Percentiles rank a stretch among this genome's conserved stretches.
These are phyloP conservation scores for Brachionus asplanchnoidis DNA, from an alignment of 1,140 invertebrate species.

Conservation along the genomic window DNA sequence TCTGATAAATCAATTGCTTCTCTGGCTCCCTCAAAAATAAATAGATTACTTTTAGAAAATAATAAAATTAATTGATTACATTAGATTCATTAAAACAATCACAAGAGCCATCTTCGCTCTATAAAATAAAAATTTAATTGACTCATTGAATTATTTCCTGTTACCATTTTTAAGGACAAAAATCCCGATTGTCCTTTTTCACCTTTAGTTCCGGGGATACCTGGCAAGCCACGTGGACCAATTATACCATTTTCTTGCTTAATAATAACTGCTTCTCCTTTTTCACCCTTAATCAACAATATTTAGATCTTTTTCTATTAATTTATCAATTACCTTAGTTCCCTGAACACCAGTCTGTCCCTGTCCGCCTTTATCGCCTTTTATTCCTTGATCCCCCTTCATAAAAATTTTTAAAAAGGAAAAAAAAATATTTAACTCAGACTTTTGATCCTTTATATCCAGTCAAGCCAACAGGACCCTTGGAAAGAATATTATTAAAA, in stretches of 20 bases:
- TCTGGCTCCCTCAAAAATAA: no score
- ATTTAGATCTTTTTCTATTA: not conserved
- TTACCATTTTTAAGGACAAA: no score
- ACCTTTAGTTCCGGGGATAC: not conserved
- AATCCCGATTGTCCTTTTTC: no score
- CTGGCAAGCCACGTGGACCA: not conserved
- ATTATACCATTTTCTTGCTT: not conserved
- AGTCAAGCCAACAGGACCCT: conserved; percentile 30
- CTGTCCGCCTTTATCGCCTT: not conserved
- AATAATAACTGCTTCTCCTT: not conserved
- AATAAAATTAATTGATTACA: no score
- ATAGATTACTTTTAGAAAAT: no score
- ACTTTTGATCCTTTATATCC: conserved; percentile 24
- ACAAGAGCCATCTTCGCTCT: no score
- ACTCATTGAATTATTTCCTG: no score
- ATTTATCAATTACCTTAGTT: not conserved
- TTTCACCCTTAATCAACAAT: not conserved
- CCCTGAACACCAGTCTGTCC: not conserved
- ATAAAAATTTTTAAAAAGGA: not conserved
- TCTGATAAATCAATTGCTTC: not conserved
- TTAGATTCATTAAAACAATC: no score
- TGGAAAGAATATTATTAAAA: not conserved
- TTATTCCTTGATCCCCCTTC: not conserved
- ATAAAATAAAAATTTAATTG: no score
- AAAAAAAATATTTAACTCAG: not conserved